These are phyloP conservation scores for Cataglyphis livida DNA, from an alignment of 2,888 invertebrate genomes.

Conservation along the genomic window DNA sequence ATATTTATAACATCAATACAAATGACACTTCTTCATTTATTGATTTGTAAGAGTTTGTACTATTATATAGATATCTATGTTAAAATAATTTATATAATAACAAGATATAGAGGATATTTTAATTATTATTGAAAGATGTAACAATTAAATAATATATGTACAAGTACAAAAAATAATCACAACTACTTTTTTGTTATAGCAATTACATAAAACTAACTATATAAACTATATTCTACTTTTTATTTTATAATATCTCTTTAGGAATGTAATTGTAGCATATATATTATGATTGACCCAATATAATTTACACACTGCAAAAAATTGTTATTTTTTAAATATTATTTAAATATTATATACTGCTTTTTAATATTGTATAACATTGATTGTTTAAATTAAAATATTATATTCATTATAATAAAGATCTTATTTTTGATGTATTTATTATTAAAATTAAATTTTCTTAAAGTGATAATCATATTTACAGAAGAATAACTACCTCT, in stretches of 20 bases:
- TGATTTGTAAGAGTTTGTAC: no score
- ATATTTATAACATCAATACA: no score
- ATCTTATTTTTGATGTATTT: neutral
- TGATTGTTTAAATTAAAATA: neutral
- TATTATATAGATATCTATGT: no score
- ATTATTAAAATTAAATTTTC: neutral
- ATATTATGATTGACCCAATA: constrained; percentile 5
- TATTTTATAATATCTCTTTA: neutral
- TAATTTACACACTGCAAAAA: constrained; percentile 9
- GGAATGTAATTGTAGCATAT: constrained; percentile 8
- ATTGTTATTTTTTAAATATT: neutral
- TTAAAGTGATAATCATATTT: neutral
- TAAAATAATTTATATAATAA: no score
- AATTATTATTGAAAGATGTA: no score
- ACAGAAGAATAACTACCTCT: neutral
- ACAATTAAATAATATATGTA: no score
- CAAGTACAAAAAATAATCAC: no score
- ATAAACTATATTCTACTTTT: neutral
- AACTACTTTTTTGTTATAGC: no score
- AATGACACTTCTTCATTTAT: no score
- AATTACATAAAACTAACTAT: no score
- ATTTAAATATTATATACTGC: neutral
- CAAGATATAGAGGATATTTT: no score
- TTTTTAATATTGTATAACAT: neutral
- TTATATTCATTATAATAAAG: neutral